phyloP scores from a whole-genome alignment of 2,797 vertebrate genomes.

The Chiroxiphia lanceolata region DNA sequence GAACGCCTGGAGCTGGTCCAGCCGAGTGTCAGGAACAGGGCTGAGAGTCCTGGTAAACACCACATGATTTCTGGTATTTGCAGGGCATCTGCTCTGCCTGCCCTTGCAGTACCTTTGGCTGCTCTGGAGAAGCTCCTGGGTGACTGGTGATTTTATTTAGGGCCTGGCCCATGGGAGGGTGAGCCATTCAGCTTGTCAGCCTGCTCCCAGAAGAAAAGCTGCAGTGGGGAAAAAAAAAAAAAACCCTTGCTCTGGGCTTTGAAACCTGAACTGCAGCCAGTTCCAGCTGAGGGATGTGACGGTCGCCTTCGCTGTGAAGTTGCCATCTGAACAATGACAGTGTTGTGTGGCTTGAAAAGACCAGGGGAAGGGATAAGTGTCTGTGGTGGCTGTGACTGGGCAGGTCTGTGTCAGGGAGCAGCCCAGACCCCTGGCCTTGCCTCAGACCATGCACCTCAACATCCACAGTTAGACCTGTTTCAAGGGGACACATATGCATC shows the following conservation, averaged over 20 bases:
- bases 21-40: neutral
- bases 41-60: conserved; percentile 34
- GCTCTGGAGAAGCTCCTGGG: conserved; percentile 48
- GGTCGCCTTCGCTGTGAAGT: neutral
- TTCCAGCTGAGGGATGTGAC: neutral
- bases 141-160: conserved; percentile 20
- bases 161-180: conserved; percentile 15
- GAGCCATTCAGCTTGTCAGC: conserved; percentile 38
- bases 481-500: neutral
- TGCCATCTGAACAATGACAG: conserved; percentile 33
- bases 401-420: neutral
- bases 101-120: conserved; percentile 7
- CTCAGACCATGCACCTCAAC: neutral
- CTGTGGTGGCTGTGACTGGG: neutral
- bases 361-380: neutral
- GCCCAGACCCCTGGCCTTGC: neutral
- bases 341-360: conserved; percentile 30
- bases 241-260: conserved; percentile 3
- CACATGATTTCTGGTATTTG: conserved; percentile 51
- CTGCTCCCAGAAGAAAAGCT: conserved; percentile 28
- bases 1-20: conserved; percentile 20
- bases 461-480: neutral
- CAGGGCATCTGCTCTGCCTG: conserved; percentile 53
- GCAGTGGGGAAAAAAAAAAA: neutral
- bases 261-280: conserved; percentile 44